A percentile compares a stretch with the other conserved stretches of the same genome.
phyloP scores from a whole-genome alignment of 2,113 vertebrate genomes.

The Siniperca chuatsi region DNA sequence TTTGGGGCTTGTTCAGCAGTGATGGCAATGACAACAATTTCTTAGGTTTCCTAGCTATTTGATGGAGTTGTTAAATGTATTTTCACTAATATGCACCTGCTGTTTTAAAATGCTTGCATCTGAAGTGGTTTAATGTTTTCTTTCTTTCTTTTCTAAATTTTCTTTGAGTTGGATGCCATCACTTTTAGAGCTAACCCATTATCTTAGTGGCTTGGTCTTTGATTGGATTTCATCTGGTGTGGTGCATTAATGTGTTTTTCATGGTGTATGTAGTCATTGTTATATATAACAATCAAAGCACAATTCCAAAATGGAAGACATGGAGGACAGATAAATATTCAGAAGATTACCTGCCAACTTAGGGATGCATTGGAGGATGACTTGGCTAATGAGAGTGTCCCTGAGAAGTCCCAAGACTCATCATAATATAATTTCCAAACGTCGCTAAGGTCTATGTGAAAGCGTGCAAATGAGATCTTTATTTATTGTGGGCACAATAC shows the following conservation, averaged over 20 bases:
- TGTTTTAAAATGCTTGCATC: neutral
- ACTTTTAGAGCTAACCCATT: neutral
- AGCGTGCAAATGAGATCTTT: conserved; percentile 39
- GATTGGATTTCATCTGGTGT: neutral
- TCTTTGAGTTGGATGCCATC: neutral
- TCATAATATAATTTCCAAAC: conserved; percentile 32
- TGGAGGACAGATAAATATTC: conserved; percentile 36
- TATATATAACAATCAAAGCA: neutral
- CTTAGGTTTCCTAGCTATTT: neutral
- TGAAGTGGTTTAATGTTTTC: neutral
- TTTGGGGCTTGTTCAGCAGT: neutral
- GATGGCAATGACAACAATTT: neutral
- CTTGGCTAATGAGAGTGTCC: conserved; percentile 44
- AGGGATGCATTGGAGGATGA: conserved; percentile 35
- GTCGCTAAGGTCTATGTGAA: conserved; percentile 7
- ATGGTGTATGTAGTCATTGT: neutral
- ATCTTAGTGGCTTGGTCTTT: neutral
- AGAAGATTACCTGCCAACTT: conserved; percentile 34
- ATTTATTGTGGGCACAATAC: conserved; percentile 26
- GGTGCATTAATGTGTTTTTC: neutral
- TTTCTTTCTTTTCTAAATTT: neutral
- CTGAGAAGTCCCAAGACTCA: conserved; percentile 41
- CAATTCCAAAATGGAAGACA: conserved; percentile 9
- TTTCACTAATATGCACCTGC: neutral
- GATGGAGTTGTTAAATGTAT: neutral